phyloP scores from a whole-genome alignment of 2,113 vertebrate species.

The Cottus gobio region DNA sequence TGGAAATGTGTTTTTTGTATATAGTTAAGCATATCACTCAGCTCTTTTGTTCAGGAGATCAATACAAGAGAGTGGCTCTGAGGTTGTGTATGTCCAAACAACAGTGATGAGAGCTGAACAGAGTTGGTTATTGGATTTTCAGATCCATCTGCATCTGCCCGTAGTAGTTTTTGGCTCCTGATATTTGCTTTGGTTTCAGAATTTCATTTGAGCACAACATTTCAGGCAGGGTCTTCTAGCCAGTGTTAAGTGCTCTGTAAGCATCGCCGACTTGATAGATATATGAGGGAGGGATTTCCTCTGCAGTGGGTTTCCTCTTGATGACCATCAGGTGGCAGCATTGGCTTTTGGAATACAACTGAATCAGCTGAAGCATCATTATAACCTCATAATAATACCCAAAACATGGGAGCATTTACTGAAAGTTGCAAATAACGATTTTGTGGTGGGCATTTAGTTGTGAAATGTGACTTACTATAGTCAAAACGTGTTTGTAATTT shows the following conservation, averaged over 20 bases:
- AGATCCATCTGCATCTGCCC: slow-evolving; percentile 7
- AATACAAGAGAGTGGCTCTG: slow-evolving; percentile 30
- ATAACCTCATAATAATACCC: slow-evolving; percentile 20
- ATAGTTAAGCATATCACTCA: slow-evolving; percentile 37
- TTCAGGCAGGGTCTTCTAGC: slow-evolving; percentile 12
- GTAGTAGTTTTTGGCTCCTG: not conserved
- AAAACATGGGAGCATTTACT: slow-evolving; percentile 34
- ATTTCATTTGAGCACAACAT: slow-evolving; percentile 12
- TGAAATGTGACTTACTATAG: slow-evolving; percentile 16
- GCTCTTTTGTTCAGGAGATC: slow-evolving; percentile 42
- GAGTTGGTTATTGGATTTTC: slow-evolving; percentile 45
- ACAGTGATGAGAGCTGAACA: slow-evolving; percentile 36
- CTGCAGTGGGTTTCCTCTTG: slow-evolving; percentile 20
- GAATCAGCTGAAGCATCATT: slow-evolving; percentile 19
- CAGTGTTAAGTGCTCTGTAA: not conserved
- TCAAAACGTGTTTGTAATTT: slow-evolving; percentile 1
- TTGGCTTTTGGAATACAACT: slow-evolving; percentile 55
- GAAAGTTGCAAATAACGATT: slow-evolving; percentile 19
- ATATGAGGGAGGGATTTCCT: not conserved
- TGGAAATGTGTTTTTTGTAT: slow-evolving; percentile 13
- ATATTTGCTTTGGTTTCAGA: slow-evolving; percentile 8
- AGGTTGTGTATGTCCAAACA: slow-evolving; percentile 53
- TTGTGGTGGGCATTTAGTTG: not conserved
- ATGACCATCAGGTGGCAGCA: slow-evolving; percentile 75
- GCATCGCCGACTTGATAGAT: not conserved